These are phyloP conservation scores for Eupleurogrammus muticus DNA, from an alignment of 2,797 vertebrate species.

Conservation along the genomic window DNA sequence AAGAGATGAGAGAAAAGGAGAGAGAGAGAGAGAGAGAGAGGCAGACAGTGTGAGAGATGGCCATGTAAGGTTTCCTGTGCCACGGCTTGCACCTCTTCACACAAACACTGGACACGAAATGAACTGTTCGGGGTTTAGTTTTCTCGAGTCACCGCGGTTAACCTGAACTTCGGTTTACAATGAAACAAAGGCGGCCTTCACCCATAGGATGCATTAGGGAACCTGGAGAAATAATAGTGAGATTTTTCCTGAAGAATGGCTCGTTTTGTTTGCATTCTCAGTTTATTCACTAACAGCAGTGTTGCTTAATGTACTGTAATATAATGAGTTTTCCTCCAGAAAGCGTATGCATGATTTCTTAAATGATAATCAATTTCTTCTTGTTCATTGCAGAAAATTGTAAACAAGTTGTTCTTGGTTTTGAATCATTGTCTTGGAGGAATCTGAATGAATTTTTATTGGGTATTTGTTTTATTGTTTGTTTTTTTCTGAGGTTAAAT, in stretches of 20 bases:
- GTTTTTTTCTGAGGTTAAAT: not conserved
- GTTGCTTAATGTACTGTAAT: not conserved
- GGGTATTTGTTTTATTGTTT: slow-evolving; percentile 13
- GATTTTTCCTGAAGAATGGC: not conserved
- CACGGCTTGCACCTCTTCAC: slow-evolving; percentile 43
- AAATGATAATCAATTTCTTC: not conserved
- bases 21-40: slow-evolving; percentile 32
- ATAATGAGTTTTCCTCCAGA: slow-evolving; percentile 6
- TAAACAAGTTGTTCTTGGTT: no score
- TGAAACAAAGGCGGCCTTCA: slow-evolving; percentile 42
- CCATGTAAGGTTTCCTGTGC: slow-evolving; percentile 81
- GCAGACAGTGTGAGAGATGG: slow-evolving; percentile 58
- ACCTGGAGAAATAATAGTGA: not conserved
- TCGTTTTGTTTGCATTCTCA: slow-evolving; percentile 7
- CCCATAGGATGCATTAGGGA: not conserved
- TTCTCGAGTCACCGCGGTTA: slow-evolving; percentile 41
- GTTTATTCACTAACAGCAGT: not conserved
- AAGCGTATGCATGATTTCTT: not conserved
- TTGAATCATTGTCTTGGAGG: not conserved
- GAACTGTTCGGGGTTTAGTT: slow-evolving; percentile 33
- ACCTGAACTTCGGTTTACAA: slow-evolving; percentile 46
- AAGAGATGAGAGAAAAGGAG: slow-evolving; percentile 29
- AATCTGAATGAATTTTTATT: slow-evolving; percentile 1
- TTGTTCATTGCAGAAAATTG: not conserved
- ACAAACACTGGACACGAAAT: slow-evolving; percentile 49